Evolutionary conservation across 2,888 invertebrate genomes (phyloP), one percentile per base, ranked within the genome.

Genomic region (Hydrotaea diabolus): DNA sequence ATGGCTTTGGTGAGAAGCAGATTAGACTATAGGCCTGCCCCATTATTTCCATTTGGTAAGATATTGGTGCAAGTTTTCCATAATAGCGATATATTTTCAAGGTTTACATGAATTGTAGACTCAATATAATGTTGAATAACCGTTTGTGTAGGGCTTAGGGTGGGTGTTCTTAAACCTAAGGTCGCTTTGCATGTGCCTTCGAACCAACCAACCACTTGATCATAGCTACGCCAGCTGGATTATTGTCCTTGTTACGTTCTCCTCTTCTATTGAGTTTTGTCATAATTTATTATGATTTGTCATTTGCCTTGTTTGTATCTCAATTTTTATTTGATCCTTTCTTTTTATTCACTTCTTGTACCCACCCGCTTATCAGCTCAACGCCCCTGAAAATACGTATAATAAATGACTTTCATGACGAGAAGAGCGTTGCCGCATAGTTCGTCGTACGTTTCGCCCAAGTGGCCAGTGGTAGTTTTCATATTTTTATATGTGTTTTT

Each of bases 211-310:
- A 7, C 7, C 36, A 26, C 53, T 55, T 55, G 49, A 26, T 53
- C 31, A 71, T 71, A 31, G 49, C 23, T 19, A 9, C 23, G 49
- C 49, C n/a, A 9, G 9, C 2, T 31, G 43, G 43, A 2, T 43
- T 43, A 43, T 7, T 4, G 43, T 43, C 2, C 11, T 43, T 43
- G 11, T 31, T 31, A 31, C n/a, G 59, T 59, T 11, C 26, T 26
- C 15, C 11, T 59, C 26, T 9, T 21, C 23, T 23, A 26, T 59
- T 4, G 59, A 23, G 1, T 59, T 15, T 31, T 59, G 59, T 9
- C 46, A 69, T 69, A 69, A 69, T 43, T 69, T 46, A 69, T 69
- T 43, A 69, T 69, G 21, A 69, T 69, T 69, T 69, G 69, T 69
- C 69, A 69, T 69, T 46, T 69, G 69, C 69, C 43, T 69, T 43